Base-by-base conservation (phyloP, 2,797 vertebrate genomes). In the Apogon hyalosoma region DNA sequence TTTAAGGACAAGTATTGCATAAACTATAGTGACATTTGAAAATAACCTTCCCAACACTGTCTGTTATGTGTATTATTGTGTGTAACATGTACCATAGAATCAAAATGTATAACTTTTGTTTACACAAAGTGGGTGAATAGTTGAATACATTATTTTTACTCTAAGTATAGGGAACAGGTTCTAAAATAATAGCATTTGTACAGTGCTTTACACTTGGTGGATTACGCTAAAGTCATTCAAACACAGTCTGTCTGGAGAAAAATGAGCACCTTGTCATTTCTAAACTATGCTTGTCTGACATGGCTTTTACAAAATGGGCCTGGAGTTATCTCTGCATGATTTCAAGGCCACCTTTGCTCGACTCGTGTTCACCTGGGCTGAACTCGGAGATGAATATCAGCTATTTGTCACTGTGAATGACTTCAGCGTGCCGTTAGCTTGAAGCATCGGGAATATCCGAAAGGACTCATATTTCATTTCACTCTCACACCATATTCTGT, bases 201-300 rank as follows among this genome's bases (percentile, higher is more conserved):
- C 14, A 14, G 10, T 8, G 16, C 2, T 53, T 41, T 61, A 11
- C 12, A 48, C 47, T 53, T 1, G 0, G 3, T 6, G 68, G 74
- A 80, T 76, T 52, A 73, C 53, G 33, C 45, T 47, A 48, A 50
- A 63, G 47, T 39, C 43, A 28, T 68, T 10, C 36, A 64, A 69
- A 53, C 39, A 56, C 38, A 47, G 2, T 56, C 14, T 28, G 49
- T 70, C 72, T 71, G 48, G 62, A 53, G 40, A 53, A 46, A 14
- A 45, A 54, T 39, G 28, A 39, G 9, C 46, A 69, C 33, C 45
- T 58, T 46, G 56, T 63, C 8, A 56, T 76, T 76, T 69, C 7
- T 45, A 48, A 41, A 68, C 16, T 36, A 5, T 19, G 48, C 50
- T 59, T 72, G 63, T 72, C 76, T 61, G 36, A 60, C 33, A 24